Percentiles rank a stretch among this genome's conserved stretches.
phyloP scores from a whole-genome alignment of 2,888 invertebrate species.

The Drosophila prostipennis region DNA sequence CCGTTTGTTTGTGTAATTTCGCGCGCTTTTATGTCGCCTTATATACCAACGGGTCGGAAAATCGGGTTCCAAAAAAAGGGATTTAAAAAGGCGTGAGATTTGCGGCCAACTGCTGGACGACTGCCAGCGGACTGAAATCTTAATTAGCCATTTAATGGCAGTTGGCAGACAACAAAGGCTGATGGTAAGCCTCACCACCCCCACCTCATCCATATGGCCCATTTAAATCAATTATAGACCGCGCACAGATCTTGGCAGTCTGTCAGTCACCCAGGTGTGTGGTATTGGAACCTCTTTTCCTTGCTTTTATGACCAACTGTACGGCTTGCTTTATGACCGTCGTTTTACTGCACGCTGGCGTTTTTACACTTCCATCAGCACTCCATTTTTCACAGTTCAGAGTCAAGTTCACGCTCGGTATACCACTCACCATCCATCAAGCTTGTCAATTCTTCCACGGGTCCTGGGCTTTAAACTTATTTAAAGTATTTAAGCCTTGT shows the following conservation, averaged over 20 bases:
- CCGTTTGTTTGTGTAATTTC: conserved; percentile 57
- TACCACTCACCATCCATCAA: conserved; percentile 31
- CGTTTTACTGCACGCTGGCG: conserved; percentile 38
- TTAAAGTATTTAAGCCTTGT: conserved; percentile 25
- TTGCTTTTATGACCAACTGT: conserved; percentile 17
- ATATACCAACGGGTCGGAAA: conserved; percentile 30
- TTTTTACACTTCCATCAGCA: conserved; percentile 45
- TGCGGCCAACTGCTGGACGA: conserved; percentile 65
- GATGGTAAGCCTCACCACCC: conserved; percentile 27
- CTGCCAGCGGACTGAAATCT: conserved; percentile 59
- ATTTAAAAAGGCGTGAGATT: conserved; percentile 47
- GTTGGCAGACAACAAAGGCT: conserved; percentile 67
- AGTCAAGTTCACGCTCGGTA: conserved; percentile 26
- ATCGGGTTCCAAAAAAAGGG: conserved; percentile 41
- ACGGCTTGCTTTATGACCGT: conserved; percentile 32
- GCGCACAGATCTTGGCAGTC: conserved; percentile 25
- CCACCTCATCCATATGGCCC: conserved; percentile 46
- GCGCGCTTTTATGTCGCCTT: conserved; percentile 71
- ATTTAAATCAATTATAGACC: conserved; percentile 68
- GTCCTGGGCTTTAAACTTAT: conserved; percentile 20
- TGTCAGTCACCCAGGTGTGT: conserved; percentile 29
- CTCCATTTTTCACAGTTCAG: conserved; percentile 42
- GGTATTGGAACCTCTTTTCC: conserved; percentile 1
- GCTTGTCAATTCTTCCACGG: not conserved
- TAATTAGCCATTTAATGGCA: conserved; percentile 71